These are phyloP conservation scores for Hipposideros larvatus DNA, from an alignment of 2,797 vertebrate species.

Conservation along the genomic window DNA sequence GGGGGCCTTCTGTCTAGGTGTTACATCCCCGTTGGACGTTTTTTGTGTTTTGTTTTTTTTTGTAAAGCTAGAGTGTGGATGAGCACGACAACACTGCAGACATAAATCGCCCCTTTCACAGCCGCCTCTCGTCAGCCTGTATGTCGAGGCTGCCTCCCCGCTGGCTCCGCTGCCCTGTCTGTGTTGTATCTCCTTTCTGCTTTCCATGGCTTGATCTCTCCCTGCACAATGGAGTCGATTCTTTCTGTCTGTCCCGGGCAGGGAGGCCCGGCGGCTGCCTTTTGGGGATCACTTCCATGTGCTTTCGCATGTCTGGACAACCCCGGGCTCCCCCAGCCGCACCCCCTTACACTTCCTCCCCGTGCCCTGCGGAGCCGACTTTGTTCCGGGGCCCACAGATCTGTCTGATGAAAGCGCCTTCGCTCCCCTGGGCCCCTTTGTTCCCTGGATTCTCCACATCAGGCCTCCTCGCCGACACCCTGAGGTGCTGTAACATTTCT, in stretches of 20 bases:
- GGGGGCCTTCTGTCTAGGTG: not conserved
- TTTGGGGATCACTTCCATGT: not conserved
- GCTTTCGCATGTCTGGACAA: not conserved
- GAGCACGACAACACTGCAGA: not conserved
- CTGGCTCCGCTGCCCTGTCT: fast-evolving
- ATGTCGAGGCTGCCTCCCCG: no score
- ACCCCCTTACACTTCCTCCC: not conserved
- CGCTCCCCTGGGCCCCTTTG: not conserved
- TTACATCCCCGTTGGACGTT: not conserved
- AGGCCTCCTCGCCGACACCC: fast-evolving
- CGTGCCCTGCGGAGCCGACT: not conserved
- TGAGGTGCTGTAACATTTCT: fast-evolving
- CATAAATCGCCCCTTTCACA: not conserved
- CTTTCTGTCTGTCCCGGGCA: not conserved
- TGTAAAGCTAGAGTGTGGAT: not conserved
- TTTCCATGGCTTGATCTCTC: not conserved
- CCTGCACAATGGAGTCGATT: not conserved
- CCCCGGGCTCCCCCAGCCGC: not conserved
- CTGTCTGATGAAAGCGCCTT: not conserved
- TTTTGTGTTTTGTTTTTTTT: not conserved
- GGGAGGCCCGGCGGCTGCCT: not conserved
- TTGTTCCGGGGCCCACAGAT: not conserved
- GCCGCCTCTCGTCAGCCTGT: not conserved
- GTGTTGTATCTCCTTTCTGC: not conserved
- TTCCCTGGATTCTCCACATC: not conserved